Base-by-base conservation (phyloP, 2,113 vertebrate genomes). In the Melierax canorus region DNA sequence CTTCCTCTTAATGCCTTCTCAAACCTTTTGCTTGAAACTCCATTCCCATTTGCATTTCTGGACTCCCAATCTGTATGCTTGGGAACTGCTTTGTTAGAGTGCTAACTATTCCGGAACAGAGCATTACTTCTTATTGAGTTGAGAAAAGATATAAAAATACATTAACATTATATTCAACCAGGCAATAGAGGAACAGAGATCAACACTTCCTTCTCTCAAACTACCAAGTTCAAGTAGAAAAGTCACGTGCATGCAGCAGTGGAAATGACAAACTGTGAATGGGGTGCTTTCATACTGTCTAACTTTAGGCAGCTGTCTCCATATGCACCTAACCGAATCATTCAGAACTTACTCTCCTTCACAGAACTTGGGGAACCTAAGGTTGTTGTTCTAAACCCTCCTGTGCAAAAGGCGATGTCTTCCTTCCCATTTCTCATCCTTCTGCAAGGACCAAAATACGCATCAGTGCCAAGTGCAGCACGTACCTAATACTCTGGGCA, bases 171-270 rank as follows among this genome's bases (percentile, higher is more conserved):
- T 15, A 63, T 34, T 71, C 69, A 71, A 15, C n/a, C 20, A 75
- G 64, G n/a, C 64, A 85, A 27, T 1, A 85, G 32, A 75, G 51
- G 38, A 90, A 81, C 3, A 5, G 38, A 84, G 17, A 50, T 27
- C 51, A 75, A 71, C 32, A 26, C 55, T 36, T 50, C 72, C 39
- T 19, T 72, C 59, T 76, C 64, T 81, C 73, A 41, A 34, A 41
- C 32, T 50, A 87, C 29, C 55, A 90, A 59, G 56, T 55, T 87
- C 84, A 75, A 45, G 56, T 6, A 55, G 60, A 51, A 90, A 45
- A 88, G 26, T 56, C 56, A n/a, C 0, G 0, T 9, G 46, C 9
- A 5, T 3, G 36, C 17, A 55, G 73, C 43, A 64, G 43, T 72
- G 56, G 26, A 74, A 88, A 17, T 15, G 56, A 87, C 50, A 91